phyloP scores from a whole-genome alignment of 2,888 invertebrate species.

The Acleris laterana region DNA sequence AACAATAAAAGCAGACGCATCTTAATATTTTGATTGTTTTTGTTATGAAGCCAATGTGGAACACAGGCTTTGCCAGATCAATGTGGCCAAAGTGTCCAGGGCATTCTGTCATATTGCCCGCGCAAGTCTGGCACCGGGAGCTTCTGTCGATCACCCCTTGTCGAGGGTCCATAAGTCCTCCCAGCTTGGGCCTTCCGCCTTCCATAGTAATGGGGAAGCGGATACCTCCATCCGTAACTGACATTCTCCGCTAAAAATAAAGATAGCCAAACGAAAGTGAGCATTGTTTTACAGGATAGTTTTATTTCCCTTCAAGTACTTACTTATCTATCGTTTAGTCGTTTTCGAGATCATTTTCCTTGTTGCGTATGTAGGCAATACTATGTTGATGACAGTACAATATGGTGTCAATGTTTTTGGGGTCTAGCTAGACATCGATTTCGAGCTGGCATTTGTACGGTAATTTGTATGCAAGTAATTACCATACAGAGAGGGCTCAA shows the following conservation, averaged over 20 bases:
- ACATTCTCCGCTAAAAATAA: slow-evolving; percentile 94
- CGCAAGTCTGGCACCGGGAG: slow-evolving; percentile 97
- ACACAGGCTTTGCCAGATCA: slow-evolving; percentile 98
- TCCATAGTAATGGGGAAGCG: slow-evolving; percentile 99
- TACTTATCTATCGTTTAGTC: too few species aligned
- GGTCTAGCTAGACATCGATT: too few species aligned
- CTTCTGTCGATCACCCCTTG: slow-evolving; percentile 98
- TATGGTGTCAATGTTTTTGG: too few species aligned
- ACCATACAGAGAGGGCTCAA: too few species aligned
- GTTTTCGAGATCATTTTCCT: too few species aligned
- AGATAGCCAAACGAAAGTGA: background rate
- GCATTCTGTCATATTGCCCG: slow-evolving; percentile 99
- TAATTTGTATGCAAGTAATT: too few species aligned
- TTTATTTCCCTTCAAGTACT: background rate
- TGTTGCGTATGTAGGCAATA: too few species aligned
- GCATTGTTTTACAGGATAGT: slow-evolving; percentile 26
- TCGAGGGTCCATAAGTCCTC: slow-evolving; percentile 99
- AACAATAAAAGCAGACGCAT: slow-evolving; percentile 99
- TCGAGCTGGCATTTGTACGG: too few species aligned
- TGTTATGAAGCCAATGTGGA: slow-evolving; percentile 98
- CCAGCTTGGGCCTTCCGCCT: slow-evolving; percentile 98
- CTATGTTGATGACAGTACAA: too few species aligned
- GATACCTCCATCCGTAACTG: slow-evolving; percentile 98
- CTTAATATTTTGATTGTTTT: slow-evolving; percentile 98
- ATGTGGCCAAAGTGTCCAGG: slow-evolving; percentile 99